Conservation (phyloP, 2,888 invertebrate species). For the Eucriotettix oculatus region DNA sequence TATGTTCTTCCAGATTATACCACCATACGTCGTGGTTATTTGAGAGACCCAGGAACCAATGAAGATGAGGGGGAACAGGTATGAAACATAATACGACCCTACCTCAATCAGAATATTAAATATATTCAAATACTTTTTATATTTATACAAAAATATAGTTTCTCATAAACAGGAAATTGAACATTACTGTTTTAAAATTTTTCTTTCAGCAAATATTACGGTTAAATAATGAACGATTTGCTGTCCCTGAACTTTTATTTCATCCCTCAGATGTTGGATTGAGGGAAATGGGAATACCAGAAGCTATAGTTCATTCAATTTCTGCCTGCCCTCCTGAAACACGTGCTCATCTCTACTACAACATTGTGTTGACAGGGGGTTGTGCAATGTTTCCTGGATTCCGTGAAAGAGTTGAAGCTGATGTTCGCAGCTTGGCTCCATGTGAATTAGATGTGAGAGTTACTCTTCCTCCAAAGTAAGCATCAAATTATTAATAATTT, state of each 20-base stretch:
- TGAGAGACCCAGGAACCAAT: constrained; percentile 20
- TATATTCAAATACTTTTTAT: no score
- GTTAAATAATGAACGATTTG: constrained; percentile 85
- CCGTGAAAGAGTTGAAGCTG: constrained; percentile 54
- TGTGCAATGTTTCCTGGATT: constrained; percentile 70
- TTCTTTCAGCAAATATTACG: constrained; percentile 54
- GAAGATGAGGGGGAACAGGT: constrained; percentile 9
- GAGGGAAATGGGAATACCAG: constrained; percentile 78
- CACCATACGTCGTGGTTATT: constrained; percentile 63
- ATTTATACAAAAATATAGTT: no score
- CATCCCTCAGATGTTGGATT: constrained; percentile 90
- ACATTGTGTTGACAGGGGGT: constrained; percentile 76
- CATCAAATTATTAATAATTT: constrained; percentile 7
- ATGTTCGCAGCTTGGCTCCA: constrained; percentile 62
- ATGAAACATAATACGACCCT: neutral
- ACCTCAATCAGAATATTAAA: neutral
- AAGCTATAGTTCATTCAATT: constrained; percentile 69
- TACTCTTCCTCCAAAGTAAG: constrained; percentile 46
- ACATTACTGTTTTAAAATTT: neutral
- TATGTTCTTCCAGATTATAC: constrained; percentile 96
- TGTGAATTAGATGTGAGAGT: constrained; percentile 64
- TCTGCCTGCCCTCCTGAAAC: constrained; percentile 53
- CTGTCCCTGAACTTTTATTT: constrained; percentile 88
- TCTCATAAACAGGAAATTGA: no score
- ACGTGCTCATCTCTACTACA: constrained; percentile 59